Evolutionary conservation across 2,113 vertebrate genomes (phyloP).

Genomic region (Leptobrachium leishanense): DNA sequence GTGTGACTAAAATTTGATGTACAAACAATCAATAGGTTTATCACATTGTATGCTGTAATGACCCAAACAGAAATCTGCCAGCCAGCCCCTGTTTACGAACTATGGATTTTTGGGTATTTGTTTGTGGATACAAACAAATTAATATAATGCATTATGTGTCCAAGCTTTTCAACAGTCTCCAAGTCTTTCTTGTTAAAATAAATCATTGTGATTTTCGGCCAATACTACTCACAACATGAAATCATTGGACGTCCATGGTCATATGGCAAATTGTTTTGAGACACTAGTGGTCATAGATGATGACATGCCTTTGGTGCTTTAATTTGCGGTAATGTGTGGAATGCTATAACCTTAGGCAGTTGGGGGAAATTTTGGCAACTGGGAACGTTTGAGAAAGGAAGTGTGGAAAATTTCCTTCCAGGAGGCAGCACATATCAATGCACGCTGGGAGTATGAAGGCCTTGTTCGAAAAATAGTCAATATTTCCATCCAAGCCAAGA

Average conservation of each 20-base stretch:
- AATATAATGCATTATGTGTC: neutral
- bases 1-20: no score
- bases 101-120: neutral
- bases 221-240: neutral
- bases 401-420: slow-evolving; percentile 18
- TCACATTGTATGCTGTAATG: neutral
- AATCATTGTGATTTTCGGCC: no score
- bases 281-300: slow-evolving; percentile 11
- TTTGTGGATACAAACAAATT: neutral
- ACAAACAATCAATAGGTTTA: neutral
- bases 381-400: slow-evolving; percentile 11
- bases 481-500: slow-evolving; percentile 13
- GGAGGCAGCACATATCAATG: slow-evolving; percentile 47
- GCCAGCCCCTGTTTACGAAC: slow-evolving; percentile 9
- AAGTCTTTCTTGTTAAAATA: neutral
- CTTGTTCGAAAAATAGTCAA: slow-evolving; percentile 33
- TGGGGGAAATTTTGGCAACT: neutral
- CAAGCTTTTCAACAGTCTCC: neutral
- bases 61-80: neutral
- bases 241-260: neutral
- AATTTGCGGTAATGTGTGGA: neutral
- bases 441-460: slow-evolving; percentile 37
- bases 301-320: neutral
- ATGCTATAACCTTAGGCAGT: neutral
- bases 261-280: neutral